Base-by-base conservation (phyloP, 2,113 vertebrate genomes). In the Tychaedon coryphoeus region DNA sequence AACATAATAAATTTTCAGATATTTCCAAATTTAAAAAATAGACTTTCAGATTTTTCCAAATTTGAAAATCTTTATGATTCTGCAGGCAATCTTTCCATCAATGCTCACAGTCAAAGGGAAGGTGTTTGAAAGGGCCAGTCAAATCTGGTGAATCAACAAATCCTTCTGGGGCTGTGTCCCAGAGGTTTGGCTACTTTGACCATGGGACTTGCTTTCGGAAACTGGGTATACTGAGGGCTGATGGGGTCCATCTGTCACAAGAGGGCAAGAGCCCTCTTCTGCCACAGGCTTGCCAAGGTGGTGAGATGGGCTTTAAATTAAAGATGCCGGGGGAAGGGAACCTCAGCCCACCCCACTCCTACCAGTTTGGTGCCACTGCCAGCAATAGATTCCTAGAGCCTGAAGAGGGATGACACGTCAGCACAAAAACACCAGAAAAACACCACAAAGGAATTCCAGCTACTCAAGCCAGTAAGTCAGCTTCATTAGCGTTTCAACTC, bases 21-120 rank as follows among this genome's bases (percentile, higher is more conserved):
- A 89, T 65, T 80, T 83, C 93, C 92, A 75, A 97, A 45, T 89
- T 73, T 95, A 67, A 87, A 88, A 36, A 3, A 10, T 26, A 50
- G 19, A 92, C 62, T 92, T 73, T 53, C 34, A 85, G 53, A 84
- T 93, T 90, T 65, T 80, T 83, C 93, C 91, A 73, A 97, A 45
- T 88, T 73, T 95, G 67, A 88, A 88, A 36, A 2, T 5, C 5
- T 42, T 23, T 43, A 28, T 33, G 26, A 36, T 42, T 51, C 18
- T 36, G 28, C 26, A 77, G 23, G 28, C 33, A 65, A 28, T 50
- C 26, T 80, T 72, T 65, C 36, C 31, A 57, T 65, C 43, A 57
- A 10, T 36, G 26, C 26, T 57, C 36, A 72, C 33, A 65, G 42
- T 50, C 50, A 57, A 33, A 57, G 9, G 20, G 12, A 56, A 48